These are phyloP conservation scores for Cotesia congregata DNA, from an alignment of 2,888 invertebrate species.

Conservation along the genomic window DNA sequence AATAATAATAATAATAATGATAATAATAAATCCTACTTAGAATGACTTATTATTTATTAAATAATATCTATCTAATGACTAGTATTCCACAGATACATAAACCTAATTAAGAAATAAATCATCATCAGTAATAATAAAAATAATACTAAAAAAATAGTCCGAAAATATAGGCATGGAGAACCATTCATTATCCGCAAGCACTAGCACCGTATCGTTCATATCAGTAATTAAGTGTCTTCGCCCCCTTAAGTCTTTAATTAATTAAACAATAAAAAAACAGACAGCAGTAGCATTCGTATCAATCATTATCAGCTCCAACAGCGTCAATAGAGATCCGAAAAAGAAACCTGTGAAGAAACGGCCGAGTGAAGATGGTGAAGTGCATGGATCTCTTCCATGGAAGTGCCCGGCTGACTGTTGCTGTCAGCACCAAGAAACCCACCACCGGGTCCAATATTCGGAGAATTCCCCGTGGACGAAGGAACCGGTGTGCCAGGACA, in stretches of 20 bases:
- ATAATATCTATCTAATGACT: not conserved
- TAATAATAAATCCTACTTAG: not conserved
- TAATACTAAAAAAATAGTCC: not conserved
- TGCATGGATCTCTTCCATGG: constrained; percentile 72
- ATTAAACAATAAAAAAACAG: constrained; percentile 3
- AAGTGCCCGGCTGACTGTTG: constrained; percentile 71
- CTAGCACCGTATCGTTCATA: constrained; percentile 32
- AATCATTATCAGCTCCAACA: constrained; percentile 58
- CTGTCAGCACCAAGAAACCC: constrained; percentile 70
- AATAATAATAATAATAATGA: too few species aligned
- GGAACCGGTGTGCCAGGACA: constrained; percentile 68
- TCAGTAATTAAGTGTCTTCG: not conserved
- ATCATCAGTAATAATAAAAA: not conserved
- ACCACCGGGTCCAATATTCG: constrained; percentile 65
- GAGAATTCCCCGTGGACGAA: constrained; percentile 66
- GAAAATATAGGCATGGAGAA: not conserved
- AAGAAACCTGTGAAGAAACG: constrained; percentile 68
- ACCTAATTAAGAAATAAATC: not conserved
- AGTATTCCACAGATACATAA: not conserved
- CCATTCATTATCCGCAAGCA: constrained; percentile 7
- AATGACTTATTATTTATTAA: not conserved
- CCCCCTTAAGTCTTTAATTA: too few species aligned
- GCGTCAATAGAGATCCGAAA: constrained; percentile 70
- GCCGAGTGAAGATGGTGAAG: constrained; percentile 73
- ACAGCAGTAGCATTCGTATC: not conserved